phyloP scores from a whole-genome alignment of 1,140 invertebrate species.

The Philotrypesis tridentata region DNA sequence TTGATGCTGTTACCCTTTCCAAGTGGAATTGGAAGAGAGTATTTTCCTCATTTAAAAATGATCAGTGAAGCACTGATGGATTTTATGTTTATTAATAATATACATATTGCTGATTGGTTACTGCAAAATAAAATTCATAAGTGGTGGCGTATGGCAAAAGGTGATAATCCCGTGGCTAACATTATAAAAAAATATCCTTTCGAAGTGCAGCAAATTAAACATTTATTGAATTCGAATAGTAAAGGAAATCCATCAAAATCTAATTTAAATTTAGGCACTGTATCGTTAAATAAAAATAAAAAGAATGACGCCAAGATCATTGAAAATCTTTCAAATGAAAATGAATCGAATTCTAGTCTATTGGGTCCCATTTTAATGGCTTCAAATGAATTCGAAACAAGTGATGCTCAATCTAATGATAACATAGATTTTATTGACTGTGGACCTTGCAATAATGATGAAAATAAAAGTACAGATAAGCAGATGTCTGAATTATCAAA shows the following conservation, averaged over 20 bases:
- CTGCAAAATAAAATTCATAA: constrained; percentile 52
- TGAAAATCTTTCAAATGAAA: constrained; percentile 25
- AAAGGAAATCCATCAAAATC: constrained; percentile 12
- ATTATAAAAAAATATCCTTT: constrained; percentile 49
- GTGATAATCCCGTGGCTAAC: constrained; percentile 45
- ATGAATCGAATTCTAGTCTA: constrained; percentile 11
- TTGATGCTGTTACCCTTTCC: constrained; percentile 69
- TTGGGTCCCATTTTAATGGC: neutral
- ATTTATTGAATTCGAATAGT: constrained; percentile 25
- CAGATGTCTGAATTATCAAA: neutral
- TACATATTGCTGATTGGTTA: constrained; percentile 67
- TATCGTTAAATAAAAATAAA: neutral
- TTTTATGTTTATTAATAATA: constrained; percentile 57
- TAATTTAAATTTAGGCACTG: neutral
- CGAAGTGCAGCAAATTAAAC: constrained; percentile 33
- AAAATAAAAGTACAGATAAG: neutral
- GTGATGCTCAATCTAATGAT: constrained; percentile 23
- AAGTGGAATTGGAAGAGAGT: constrained; percentile 48
- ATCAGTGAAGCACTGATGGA: constrained; percentile 64
- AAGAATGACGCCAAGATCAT: constrained; percentile 39
- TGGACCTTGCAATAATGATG: constrained; percentile 49
- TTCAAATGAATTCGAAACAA: neutral
- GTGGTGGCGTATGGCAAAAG: constrained; percentile 60
- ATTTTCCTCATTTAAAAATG: constrained; percentile 59
- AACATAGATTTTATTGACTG: constrained; percentile 68